Evolutionary conservation across 1,140 invertebrate species (phyloP), one percentile per base, ranked within the genome.

Genomic region (Heterodera carotae): DNA sequence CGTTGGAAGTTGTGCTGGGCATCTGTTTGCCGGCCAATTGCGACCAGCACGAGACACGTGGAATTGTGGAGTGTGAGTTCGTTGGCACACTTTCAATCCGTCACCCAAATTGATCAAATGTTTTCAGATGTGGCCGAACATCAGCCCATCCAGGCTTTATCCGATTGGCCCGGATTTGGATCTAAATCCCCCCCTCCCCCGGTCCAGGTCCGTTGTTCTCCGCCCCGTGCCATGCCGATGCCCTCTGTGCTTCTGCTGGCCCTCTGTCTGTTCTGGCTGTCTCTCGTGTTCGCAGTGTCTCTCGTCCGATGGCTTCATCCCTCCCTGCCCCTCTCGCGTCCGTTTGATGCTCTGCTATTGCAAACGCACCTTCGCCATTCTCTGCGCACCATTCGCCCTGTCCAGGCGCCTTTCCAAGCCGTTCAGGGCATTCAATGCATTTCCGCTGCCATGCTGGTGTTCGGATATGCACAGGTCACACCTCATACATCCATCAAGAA

Each of bases 71-170:
- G 80, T 69, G 81, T 82, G 34, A 75, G 68, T 29, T 43, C n/a
- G 12, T 22, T 33, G 70, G 8, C 31, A 36, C 25, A 12, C 53
- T 29, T 27, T 2, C 29, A n/a, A 59, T 66, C 34, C 27, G 31
- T 34, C 48, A 66, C 27, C 22, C 8, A 66, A 43, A 3, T 76
- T 59, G 12, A n/a, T 29, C 34, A 75, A 69, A 60, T n/a, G 25
- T 31, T 15, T 84, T 82, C 43, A 82, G 81, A 76, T 76, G 82
- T 82, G 25, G 76, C 81, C 43, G 62, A 84, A 27, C 81, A 80
- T 39, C 10, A 73, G n/a, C 72, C 72, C 59, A 74, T 74, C 31
- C 56, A 74, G 36, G 76, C 53, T 69, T 78, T 48, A 67, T 77
- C 4, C 76, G 22, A 56, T 18, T 56, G 15, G 12, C 0, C 15